Conservation (phyloP, 1,140 invertebrate genomes). For the Drosophila kikkawai region DNA sequence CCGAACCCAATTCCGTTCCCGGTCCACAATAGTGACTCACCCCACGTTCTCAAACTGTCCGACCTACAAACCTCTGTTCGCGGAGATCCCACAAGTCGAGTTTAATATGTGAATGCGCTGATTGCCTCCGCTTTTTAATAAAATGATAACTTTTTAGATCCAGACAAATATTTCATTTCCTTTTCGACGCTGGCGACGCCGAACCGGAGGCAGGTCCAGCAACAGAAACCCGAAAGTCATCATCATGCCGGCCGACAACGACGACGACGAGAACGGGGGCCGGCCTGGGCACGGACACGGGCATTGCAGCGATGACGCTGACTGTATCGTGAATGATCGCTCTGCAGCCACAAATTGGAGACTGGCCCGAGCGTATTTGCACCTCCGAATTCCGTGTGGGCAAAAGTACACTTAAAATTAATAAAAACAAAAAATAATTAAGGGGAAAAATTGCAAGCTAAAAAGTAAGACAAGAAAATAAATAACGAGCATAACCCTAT, state of each 20-base stretch:
- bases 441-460: too few relatives aligned
- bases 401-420: conserved; percentile 36
- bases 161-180: conserved; percentile 85
- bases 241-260: conserved; percentile 28
- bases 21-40: conserved; percentile 49
- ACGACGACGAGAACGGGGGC: background rate
- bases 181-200: conserved; percentile 61
- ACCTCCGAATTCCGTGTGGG: conserved; percentile 83
- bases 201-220: conserved; percentile 24
- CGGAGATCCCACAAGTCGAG: conserved; percentile 72
- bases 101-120: conserved; percentile 84
- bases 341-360: conserved; percentile 78
- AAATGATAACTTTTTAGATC: conserved; percentile 83
- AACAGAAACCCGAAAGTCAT: conserved; percentile 72
- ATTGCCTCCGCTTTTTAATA: conserved; percentile 84
- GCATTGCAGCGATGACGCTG: conserved; percentile 45
- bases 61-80: conserved; percentile 60
- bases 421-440: background rate
- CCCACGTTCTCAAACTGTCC: conserved; percentile 23
- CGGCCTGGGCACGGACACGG: conserved; percentile 25
- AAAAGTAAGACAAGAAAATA: background rate
- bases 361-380: conserved; percentile 80
- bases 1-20: conserved; percentile 51
- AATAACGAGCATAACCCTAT: too few relatives aligned
- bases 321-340: conserved; percentile 74